phyloP scores from a whole-genome alignment of 1,140 invertebrate species.

The Macrostomum lignano region DNA sequence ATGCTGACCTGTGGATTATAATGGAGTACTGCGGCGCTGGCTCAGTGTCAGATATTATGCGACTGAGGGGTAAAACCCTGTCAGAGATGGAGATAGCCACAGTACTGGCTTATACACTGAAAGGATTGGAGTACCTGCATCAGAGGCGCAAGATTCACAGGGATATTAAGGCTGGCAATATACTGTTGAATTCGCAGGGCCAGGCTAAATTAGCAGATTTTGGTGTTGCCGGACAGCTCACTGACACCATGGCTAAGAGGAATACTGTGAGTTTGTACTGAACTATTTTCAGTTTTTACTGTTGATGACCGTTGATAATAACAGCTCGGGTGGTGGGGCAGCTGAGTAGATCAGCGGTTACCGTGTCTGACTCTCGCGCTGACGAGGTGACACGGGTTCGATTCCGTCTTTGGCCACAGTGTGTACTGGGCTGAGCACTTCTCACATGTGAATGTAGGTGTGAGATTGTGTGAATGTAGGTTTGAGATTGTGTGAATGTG shows the following conservation, averaged over 20 bases:
- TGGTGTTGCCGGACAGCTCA: constrained; percentile 78
- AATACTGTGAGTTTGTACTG: too few relatives aligned
- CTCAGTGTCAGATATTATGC: constrained; percentile 94
- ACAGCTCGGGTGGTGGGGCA: too few relatives aligned
- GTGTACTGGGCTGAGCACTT: too few relatives aligned
- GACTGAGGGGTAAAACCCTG: constrained; percentile 75
- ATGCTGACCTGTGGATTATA: constrained; percentile 95
- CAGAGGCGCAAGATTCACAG: constrained; percentile 73
- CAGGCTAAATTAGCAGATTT: constrained; percentile 6
- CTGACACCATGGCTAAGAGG: constrained; percentile 95
- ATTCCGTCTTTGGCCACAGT: too few relatives aligned
- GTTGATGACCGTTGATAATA: too few relatives aligned
- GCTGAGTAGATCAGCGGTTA: too few relatives aligned
- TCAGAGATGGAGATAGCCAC: constrained; percentile 86
- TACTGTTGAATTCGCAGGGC: constrained; percentile 80
- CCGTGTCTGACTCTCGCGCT: too few relatives aligned
- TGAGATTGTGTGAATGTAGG: too few relatives aligned
- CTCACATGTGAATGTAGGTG: too few relatives aligned
- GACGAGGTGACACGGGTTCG: too few relatives aligned
- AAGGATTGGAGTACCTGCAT: constrained; percentile 85
- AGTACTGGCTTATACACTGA: constrained; percentile 69
- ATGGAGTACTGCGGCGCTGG: constrained; percentile 99
- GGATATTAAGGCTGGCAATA: constrained; percentile 82
- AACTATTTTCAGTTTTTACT: too few relatives aligned
- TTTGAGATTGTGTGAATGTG: too few relatives aligned